Percentiles rank a stretch among this genome's conserved stretches.
Evolutionary conservation across 2,797 vertebrate species (phyloP).

Genomic region (Clarias platycephalus): DNA sequence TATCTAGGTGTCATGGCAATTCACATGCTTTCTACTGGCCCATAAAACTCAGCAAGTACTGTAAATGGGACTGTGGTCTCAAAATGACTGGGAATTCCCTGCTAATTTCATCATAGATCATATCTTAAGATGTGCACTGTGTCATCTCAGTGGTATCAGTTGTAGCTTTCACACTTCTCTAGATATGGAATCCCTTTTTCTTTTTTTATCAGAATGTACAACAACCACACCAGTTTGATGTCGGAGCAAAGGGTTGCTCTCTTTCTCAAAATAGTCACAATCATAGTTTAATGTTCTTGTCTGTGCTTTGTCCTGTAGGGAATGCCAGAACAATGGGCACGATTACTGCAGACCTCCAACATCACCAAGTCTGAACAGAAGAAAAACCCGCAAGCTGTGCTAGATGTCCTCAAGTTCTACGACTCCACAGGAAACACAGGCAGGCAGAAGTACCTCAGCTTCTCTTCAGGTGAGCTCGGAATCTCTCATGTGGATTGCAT

Average conservation of each 20-base stretch:
- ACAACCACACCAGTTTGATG: not conserved
- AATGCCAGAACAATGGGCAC: constrained; percentile 98
- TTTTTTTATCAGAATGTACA: not conserved
- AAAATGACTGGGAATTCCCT: not conserved
- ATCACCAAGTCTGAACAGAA: constrained; percentile 98
- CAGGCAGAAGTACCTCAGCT: constrained; percentile 97
- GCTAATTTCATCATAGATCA: not conserved
- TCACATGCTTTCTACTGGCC: not conserved
- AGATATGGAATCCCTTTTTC: not conserved
- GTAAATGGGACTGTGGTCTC: not conserved
- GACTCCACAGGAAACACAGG: constrained; percentile 91
- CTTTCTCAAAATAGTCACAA: not conserved
- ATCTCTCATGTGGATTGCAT: not conserved
- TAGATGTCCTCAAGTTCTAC: constrained; percentile 96
- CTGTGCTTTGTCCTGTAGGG: constrained; percentile 72
- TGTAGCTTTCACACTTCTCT: not conserved
- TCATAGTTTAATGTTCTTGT: not conserved
- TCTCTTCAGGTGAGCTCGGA: constrained; percentile 85
- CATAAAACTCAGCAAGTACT: not conserved
- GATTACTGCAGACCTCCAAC: constrained; percentile 95
- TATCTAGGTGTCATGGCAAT: not conserved
- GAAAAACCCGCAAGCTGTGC: constrained; percentile 97
- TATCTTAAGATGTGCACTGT: not conserved
- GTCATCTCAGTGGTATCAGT: not conserved
- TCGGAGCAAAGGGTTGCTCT: not conserved